Evolutionary conservation across 2,888 invertebrate species (phyloP), one percentile per base, ranked within the genome.

Genomic region (Eilema sororculum): DNA sequence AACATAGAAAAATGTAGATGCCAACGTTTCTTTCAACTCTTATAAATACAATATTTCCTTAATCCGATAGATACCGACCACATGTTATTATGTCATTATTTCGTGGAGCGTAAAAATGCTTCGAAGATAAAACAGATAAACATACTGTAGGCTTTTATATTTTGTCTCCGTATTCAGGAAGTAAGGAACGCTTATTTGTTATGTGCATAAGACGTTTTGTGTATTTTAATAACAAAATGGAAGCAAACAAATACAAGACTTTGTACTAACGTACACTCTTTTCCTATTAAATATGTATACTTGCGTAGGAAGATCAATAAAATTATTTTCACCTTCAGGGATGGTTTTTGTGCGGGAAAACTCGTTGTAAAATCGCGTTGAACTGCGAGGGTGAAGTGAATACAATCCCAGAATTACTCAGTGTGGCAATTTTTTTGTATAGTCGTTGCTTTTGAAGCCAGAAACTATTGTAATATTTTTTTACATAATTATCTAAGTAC

Each of bases 71-170:
- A 69, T 71, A 46, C 30, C 30, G 41, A 67, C 41, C 56, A 59
- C 61, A 69, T 71, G 12, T 46, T 46, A 46, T 46, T 46, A 71
- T 46, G 69, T 78, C 74, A 75, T 10, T 20, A 56, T 37, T 9
- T 25, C 58, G 33, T 68, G 59, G 59, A 58, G 60, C 69, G 41
- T 66, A 22, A 69, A 79, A 74, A 68, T 41, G 16, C 25, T 37
- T 65, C 67, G 69, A 73, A 67, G 30, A 60, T n/a, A 37, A 75
- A 66, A 41, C 57, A 46, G 64, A 69, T 58, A 65, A 71, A 60
- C 22, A 66, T n/a, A 20, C 46, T 65, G 61, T 57, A 68, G 65
- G 22, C 52, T 59, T 65, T 37, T 70, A 57, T 68, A 67, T 74
- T 69, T 63, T 65, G 46, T 46, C 46, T 58, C 25, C 33, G 41